Base-by-base conservation (phyloP, 2,797 vertebrate species). In the Thripadectes ignobilis region DNA sequence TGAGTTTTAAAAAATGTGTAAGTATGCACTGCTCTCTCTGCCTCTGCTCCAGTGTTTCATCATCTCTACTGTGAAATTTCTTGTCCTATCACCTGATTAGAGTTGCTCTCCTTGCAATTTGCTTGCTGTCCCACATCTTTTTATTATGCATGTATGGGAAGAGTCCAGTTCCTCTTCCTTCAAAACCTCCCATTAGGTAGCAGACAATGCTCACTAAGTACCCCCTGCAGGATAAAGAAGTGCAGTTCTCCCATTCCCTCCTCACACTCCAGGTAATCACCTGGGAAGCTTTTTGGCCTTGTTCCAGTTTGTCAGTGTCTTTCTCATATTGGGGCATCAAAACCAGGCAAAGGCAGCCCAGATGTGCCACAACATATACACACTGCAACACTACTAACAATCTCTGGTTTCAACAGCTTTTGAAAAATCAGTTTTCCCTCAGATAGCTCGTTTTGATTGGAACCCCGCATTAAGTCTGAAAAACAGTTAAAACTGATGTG, bases 161-260 rank as follows among this genome's bases (percentile, higher is more conserved):
- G 7, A 67, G 17, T 7, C 38, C 55, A 63, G 32, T 12, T 87
- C 14, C 26, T 24, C 12, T 61, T 71, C 30, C 23, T 20, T 63
- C 36, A 54, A 41, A 71, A 75, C 6, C n/a, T 36, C 36, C 48
- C 27, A 20, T 14, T 5, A 76, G 27, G 30, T 19, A 82, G 41
- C 4, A 12, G 45, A 67, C 63, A 57, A 77, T 19, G 38, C 11
- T 49, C 32, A 29, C 5, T 14, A 54, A 24, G 29, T 22, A 84
- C 3, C 6, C 29, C 5, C 8, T 6, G 7, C 20, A 26, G 57
- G 75, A 55, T 0, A 17, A n/a, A 77, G 21, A 3, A 62, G 16
- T 5, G 14, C 1, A 0, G 18, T 8, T 52, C 34, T 32, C 4
- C 6, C 22, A 34, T 6, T 12, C 13, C 8, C 14, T 52, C 29